A percentile compares a stretch with the other conserved stretches of the same genome.
These are phyloP conservation scores for Drosophila nasuta DNA, from an alignment of 1,140 invertebrate genomes.

Conservation along the genomic window DNA sequence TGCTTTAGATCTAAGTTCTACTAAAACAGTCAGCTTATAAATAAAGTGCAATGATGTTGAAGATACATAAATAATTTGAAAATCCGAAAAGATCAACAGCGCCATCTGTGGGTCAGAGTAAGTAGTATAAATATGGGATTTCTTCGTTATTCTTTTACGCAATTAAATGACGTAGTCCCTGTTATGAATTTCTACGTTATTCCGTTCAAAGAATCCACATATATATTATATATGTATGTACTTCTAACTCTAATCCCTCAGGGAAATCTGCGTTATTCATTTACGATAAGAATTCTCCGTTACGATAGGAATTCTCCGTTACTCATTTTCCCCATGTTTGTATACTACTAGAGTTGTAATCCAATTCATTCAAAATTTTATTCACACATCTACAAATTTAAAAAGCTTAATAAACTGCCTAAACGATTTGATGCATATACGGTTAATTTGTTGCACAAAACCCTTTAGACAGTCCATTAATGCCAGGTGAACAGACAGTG, in stretches of 20 bases:
- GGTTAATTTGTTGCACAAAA: background rate
- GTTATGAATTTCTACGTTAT: no score
- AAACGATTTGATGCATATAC: background rate
- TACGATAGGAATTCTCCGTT: no score
- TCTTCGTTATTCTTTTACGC: no score
- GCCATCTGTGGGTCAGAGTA: background rate
- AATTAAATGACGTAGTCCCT: no score
- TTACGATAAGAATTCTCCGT: no score
- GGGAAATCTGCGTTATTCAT: no score
- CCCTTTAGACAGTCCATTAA: conserved; percentile 1
- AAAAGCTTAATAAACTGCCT: background rate
- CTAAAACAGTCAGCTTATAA: conserved; percentile 73
- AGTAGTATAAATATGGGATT: no score
- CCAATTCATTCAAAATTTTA: conserved; percentile 7
- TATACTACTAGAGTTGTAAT: background rate
- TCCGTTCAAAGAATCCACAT: no score
- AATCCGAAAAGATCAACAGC: background rate
- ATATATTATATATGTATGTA: no score
- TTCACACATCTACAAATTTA: background rate
- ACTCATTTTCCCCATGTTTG: no score
- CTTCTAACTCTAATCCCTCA: no score
- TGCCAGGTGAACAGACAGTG: conserved; percentile 88
- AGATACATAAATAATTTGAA: conserved; percentile 12
- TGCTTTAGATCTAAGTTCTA: conserved; percentile 58
- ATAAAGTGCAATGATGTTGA: conserved; percentile 75